These are phyloP conservation scores for Phthorimaea operculella DNA, from an alignment of 1,140 invertebrate genomes.

Conservation along the genomic window DNA sequence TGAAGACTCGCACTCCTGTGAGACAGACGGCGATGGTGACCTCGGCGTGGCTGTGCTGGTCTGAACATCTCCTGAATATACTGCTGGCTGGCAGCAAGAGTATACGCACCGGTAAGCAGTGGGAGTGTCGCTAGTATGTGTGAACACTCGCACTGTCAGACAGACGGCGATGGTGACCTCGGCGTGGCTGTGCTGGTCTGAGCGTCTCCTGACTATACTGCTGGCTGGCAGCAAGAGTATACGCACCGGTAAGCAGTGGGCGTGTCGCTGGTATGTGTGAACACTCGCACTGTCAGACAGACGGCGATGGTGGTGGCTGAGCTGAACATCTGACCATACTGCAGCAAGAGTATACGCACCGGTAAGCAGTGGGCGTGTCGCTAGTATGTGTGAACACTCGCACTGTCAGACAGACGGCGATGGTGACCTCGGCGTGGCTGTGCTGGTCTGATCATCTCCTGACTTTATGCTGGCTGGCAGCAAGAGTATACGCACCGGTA, in stretches of 20 bases:
- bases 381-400: constrained; percentile 71
- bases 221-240: too few species aligned
- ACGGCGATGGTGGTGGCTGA: too few species aligned
- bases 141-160: constrained; percentile 77
- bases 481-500: constrained; percentile 48
- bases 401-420: constrained; percentile 82
- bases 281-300: too few species aligned
- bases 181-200: constrained; percentile 76
- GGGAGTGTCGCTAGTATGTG: too few species aligned
- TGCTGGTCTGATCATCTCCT: constrained; percentile 90
- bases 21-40: constrained; percentile 81
- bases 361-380: too few species aligned
- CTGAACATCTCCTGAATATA: constrained; percentile 95
- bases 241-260: too few species aligned
- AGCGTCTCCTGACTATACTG: constrained; percentile 97
- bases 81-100: too few species aligned
- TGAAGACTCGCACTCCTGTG: constrained; percentile 76
- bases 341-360: too few species aligned
- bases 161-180: constrained; percentile 82
- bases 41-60: constrained; percentile 77
- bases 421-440: constrained; percentile 75
- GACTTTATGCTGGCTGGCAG: constrained; percentile 84
- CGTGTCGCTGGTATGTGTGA: too few species aligned
- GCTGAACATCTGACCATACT: too few species aligned
- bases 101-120: too few species aligned